Percentiles rank a stretch among this genome's conserved stretches.
Conservation (phyloP, 1,140 invertebrate genomes). For the Drosophila sechellia region DNA sequence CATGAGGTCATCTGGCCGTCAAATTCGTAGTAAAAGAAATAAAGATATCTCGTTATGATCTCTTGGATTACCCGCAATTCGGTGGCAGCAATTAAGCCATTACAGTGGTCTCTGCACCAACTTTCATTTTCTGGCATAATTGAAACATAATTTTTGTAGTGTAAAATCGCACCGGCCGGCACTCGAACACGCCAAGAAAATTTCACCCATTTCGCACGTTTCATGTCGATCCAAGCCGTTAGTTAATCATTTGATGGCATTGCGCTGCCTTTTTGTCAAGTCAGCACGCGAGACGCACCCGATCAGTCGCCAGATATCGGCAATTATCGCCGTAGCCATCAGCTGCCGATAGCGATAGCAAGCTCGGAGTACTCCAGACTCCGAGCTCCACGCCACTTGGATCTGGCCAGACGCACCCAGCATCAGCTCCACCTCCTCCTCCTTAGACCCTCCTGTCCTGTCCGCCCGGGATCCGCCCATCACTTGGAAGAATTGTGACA, state of each 20-base stretch:
- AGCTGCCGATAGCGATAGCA: slow-evolving; percentile 56
- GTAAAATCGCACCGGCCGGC: slow-evolving; percentile 61
- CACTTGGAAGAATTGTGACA: slow-evolving; percentile 75
- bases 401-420: slow-evolving; percentile 18
- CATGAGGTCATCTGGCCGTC: slow-evolving; percentile 10
- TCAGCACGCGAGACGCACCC: slow-evolving; percentile 60
- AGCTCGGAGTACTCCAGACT: background rate
- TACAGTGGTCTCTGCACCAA: slow-evolving; percentile 64
- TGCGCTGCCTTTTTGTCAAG: slow-evolving; percentile 72
- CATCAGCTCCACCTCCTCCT: slow-evolving; percentile 4
- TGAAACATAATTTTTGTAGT: slow-evolving; percentile 81
- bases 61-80: slow-evolving; percentile 40
- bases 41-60: slow-evolving; percentile 35
- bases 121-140: slow-evolving; percentile 80
- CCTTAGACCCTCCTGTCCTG: background rate
- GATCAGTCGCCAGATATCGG: slow-evolving; percentile 54
- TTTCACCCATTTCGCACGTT: slow-evolving; percentile 81
- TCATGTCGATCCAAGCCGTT: slow-evolving; percentile 47
- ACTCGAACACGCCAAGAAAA: slow-evolving; percentile 66
- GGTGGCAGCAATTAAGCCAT: slow-evolving; percentile 69
- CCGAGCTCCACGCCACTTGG: background rate
- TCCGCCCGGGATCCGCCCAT: slow-evolving; percentile 28
- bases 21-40: slow-evolving; percentile 31
- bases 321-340: slow-evolving; percentile 75
- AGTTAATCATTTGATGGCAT: slow-evolving; percentile 83